Conservation (phyloP, 2,888 invertebrate species). For the Dryadula phaetusa region DNA sequence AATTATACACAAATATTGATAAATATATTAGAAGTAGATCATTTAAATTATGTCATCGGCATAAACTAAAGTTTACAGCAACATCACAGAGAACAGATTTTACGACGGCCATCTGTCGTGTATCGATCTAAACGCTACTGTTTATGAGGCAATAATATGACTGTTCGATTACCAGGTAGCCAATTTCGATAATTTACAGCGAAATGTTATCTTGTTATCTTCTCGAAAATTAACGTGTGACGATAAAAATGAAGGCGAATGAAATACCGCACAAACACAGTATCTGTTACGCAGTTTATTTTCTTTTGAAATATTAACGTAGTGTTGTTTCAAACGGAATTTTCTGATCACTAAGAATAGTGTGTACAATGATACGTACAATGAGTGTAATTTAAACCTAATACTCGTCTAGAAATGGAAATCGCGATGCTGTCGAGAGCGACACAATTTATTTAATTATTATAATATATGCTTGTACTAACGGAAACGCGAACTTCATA, state of each 20-base stretch:
- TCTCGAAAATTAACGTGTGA: not conserved
- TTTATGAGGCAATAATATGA: constrained; percentile 47
- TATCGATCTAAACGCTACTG: constrained; percentile 50
- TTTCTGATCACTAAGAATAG: too few species aligned
- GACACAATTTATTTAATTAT: too few species aligned
- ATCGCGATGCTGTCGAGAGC: too few species aligned
- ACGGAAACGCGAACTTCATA: too few species aligned
- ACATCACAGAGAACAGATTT: constrained; percentile 55
- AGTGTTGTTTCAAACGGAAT: too few species aligned
- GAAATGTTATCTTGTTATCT: not conserved
- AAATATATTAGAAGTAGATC: constrained; percentile 27
- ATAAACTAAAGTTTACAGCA: constrained; percentile 46
- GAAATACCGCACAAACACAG: too few species aligned
- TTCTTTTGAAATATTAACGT: too few species aligned
- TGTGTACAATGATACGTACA: too few species aligned
- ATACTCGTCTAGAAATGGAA: too few species aligned
- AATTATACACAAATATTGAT: not conserved
- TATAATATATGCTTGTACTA: too few species aligned
- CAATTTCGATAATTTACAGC: constrained; percentile 1
- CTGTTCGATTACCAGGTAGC: constrained; percentile 11
- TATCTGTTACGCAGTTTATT: too few species aligned
- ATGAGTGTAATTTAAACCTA: too few species aligned
- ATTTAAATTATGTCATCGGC: constrained; percentile 43
- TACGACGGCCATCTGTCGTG: constrained; percentile 66
- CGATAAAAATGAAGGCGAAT: not conserved